Evolutionary conservation across 2,888 invertebrate genomes (phyloP).

Genomic region (Eubasilissa splendida): DNA sequence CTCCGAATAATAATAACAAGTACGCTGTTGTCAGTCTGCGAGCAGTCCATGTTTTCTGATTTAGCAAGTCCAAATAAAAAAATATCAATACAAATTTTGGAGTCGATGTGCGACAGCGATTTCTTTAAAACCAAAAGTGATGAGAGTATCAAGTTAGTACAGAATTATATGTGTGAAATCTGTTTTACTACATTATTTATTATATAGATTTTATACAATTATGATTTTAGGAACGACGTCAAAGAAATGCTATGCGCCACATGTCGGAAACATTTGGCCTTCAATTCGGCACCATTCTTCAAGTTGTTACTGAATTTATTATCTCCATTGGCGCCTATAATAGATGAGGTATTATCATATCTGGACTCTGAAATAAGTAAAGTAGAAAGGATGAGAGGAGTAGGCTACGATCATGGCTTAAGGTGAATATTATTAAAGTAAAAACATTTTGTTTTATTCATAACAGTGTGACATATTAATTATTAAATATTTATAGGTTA

Average conservation of each 20-base stretch:
- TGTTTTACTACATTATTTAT: not conserved
- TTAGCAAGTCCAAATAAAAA: constrained; percentile 59
- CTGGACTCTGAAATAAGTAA: constrained; percentile 64
- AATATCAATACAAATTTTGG: constrained; percentile 58
- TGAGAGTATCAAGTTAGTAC: constrained; percentile 42
- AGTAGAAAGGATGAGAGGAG: constrained; percentile 67
- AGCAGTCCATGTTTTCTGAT: constrained; percentile 62
- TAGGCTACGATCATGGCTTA: constrained; percentile 66
- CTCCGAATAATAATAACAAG: constrained; percentile 57
- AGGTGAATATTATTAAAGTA: constrained; percentile 60
- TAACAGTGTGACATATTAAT: too few species aligned
- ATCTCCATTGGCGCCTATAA: constrained; percentile 62
- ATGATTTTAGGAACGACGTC: constrained; percentile 61
- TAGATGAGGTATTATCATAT: constrained; percentile 62
- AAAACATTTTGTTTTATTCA: not conserved
- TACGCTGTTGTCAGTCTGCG: constrained; percentile 60
- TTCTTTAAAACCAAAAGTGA: constrained; percentile 29
- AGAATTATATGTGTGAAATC: not conserved
- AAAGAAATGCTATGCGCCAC: constrained; percentile 61
- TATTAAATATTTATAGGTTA: too few species aligned
- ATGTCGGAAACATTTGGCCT: constrained; percentile 67
- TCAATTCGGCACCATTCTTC: constrained; percentile 62
- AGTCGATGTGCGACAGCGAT: constrained; percentile 41
- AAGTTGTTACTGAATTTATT: constrained; percentile 65
- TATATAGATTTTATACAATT: not conserved